Percentiles rank a stretch among this genome's conserved stretches.
Evolutionary conservation across 2,888 invertebrate species (phyloP).

Genomic region (Myopa testacea): DNA sequence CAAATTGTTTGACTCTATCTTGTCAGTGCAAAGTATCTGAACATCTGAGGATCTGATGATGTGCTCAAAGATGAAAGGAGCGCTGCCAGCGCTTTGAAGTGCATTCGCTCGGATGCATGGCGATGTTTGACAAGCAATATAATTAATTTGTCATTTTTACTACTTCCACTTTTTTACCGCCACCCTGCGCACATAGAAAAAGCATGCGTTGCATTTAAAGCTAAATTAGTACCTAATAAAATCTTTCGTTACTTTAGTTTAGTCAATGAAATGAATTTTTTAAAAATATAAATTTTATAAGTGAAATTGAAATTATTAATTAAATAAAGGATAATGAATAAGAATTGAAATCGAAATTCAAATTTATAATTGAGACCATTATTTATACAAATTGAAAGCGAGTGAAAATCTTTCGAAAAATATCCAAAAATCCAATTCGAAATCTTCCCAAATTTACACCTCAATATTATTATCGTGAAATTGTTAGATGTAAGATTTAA

Average conservation of each 20-base stretch:
- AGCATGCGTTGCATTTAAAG: background rate
- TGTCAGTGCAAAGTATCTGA: background rate
- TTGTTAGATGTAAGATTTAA: too few species aligned
- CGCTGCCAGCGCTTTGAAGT: conserved; percentile 13
- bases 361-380: too few species aligned
- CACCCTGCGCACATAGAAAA: background rate
- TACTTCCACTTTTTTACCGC: background rate
- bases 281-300: too few species aligned
- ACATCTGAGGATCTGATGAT: conserved; percentile 1
- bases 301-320: too few species aligned
- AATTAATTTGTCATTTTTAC: conserved; percentile 19
- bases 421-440: too few species aligned
- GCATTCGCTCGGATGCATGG: background rate
- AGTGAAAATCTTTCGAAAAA: too few species aligned
- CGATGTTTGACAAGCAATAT: conserved; percentile 11
- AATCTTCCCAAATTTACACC: too few species aligned
- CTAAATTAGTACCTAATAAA: background rate
- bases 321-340: too few species aligned
- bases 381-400: too few species aligned
- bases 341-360: too few species aligned
- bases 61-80: conserved; percentile 8
- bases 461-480: too few species aligned
- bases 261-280: too few species aligned
- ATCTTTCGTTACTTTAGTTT: background rate
- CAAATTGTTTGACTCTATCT: conserved; percentile 11